Conservation (phyloP, 2,797 vertebrate species). For the Crypturellus tataupa region DNA sequence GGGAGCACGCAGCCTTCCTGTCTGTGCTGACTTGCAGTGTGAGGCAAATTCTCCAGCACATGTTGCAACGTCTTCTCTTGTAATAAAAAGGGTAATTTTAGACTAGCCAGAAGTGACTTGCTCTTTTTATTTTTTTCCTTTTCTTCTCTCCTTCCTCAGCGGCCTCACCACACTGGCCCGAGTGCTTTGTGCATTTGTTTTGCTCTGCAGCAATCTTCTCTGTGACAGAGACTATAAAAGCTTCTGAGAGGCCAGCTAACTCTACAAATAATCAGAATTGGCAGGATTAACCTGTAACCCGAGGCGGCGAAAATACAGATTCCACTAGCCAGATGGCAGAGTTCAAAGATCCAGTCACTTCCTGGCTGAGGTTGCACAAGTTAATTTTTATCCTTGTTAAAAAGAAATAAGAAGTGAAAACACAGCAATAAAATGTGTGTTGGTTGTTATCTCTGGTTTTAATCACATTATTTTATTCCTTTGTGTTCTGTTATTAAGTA, state of each 20-base stretch:
- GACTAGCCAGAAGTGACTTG: slow-evolving; percentile 18
- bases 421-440: slow-evolving; percentile 67
- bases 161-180: not conserved
- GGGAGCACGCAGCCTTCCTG: slow-evolving; percentile 1
- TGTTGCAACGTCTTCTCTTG: slow-evolving; percentile 50
- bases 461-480: slow-evolving; percentile 50
- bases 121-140: not conserved
- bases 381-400: slow-evolving; percentile 80
- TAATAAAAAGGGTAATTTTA: slow-evolving; percentile 70
- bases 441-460: slow-evolving; percentile 68
- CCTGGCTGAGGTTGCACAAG: slow-evolving; percentile 68
- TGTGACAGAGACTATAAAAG: slow-evolving; percentile 57
- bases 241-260: slow-evolving; percentile 42
- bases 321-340: slow-evolving; percentile 77
- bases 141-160: not conserved
- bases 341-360: slow-evolving; percentile 79
- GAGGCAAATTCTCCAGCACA: slow-evolving; percentile 17
- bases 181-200: not conserved
- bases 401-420: slow-evolving; percentile 78
- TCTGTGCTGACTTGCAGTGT: slow-evolving; percentile 6
- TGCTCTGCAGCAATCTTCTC: slow-evolving; percentile 45
- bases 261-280: slow-evolving; percentile 77
- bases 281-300: slow-evolving; percentile 76
- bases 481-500: slow-evolving; percentile 44
- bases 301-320: slow-evolving; percentile 68